Conservation (phyloP, 2,113 vertebrate genomes). For the Lophochroa leadbeateri region DNA sequence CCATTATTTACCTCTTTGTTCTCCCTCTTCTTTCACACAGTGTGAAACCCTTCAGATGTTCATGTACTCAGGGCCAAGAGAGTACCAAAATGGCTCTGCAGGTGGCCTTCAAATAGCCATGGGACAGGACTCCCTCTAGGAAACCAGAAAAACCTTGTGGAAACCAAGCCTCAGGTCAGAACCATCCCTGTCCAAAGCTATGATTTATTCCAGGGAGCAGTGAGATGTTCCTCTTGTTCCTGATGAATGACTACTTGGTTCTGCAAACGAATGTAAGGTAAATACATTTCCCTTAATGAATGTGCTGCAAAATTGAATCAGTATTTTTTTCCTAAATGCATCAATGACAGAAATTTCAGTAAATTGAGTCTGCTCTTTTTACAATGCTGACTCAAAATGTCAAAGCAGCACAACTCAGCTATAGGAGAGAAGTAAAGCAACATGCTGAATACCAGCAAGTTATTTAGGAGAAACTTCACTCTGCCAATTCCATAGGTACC, state of each 20-base stretch:
- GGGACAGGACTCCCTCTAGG: background rate
- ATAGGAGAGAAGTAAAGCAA: conserved; percentile 40
- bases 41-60: background rate
- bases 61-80: background rate
- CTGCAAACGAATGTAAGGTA: background rate
- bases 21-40: background rate
- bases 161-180: background rate
- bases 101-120: background rate
- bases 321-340: background rate
- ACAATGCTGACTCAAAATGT: conserved; percentile 21
- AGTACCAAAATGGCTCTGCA: background rate
- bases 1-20: background rate
- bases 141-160: background rate
- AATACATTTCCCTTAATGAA: background rate
- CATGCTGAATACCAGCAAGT: conserved; percentile 3
- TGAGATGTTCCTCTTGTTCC: background rate
- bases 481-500: background rate
- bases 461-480: conserved; percentile 31
- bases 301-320: background rate
- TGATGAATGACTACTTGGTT: background rate
- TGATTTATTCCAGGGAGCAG: background rate
- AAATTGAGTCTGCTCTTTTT: conserved; percentile 30
- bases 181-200: background rate
- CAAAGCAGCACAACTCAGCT: conserved; percentile 33
- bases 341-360: background rate